A percentile compares a stretch with the other conserved stretches of the same genome.
Conservation (phyloP, 2,797 vertebrate species). For the Pristis pectinata region DNA sequence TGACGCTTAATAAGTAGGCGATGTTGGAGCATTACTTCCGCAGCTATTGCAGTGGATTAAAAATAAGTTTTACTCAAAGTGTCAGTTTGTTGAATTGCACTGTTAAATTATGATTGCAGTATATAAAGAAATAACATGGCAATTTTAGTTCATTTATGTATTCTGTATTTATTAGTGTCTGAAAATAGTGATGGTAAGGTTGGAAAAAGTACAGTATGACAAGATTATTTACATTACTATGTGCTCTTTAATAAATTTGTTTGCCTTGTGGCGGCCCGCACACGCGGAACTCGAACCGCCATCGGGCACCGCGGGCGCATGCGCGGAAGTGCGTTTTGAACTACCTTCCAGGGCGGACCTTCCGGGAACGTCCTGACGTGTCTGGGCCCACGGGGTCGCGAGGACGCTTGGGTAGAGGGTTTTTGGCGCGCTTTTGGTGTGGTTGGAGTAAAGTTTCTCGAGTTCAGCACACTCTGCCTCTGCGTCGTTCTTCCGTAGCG, state of each 20-base stretch:
- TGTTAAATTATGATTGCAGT: conserved; percentile 23
- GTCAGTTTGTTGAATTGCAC: conserved; percentile 13
- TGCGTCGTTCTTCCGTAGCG: too few relatives aligned
- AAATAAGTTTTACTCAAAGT: background rate
- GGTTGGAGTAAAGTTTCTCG: too few relatives aligned
- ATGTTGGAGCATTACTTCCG: background rate
- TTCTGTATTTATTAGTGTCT: conserved; percentile 15
- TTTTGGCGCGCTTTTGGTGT: too few relatives aligned
- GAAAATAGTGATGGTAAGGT: conserved; percentile 11
- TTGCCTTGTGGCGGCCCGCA: too few relatives aligned
- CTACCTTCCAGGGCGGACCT: too few relatives aligned
- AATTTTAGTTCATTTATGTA: conserved; percentile 19
- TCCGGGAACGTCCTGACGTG: too few relatives aligned
- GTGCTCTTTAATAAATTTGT: conserved; percentile 30
- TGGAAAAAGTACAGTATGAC: conserved; percentile 16
- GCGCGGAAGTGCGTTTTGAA: too few relatives aligned
- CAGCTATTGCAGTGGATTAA: background rate
- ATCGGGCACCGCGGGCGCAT: too few relatives aligned
- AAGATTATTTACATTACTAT: conserved; percentile 32
- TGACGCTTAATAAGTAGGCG: background rate
- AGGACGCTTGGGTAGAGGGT: too few relatives aligned
- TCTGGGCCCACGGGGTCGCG: too few relatives aligned
- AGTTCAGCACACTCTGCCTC: too few relatives aligned
- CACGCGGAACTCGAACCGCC: too few relatives aligned
- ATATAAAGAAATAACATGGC: conserved; percentile 27